Conservation (phyloP, 2,797 vertebrate species). For the Muscicapa striata region DNA sequence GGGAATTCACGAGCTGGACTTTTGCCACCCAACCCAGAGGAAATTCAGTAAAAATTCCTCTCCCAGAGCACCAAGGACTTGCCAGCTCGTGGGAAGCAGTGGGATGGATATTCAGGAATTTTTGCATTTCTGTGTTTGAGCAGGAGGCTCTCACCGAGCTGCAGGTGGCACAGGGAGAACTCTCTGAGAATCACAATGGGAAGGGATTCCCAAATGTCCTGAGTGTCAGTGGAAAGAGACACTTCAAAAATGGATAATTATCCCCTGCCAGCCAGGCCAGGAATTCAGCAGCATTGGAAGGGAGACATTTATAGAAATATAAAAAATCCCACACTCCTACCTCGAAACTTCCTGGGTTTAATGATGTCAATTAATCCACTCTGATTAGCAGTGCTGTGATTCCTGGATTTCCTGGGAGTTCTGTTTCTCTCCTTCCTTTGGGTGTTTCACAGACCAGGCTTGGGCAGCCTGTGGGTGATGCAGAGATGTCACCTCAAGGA, state of each 20-base stretch:
- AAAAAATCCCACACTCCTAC: not conserved
- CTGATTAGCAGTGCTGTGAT: not conserved
- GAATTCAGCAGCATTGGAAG: not conserved
- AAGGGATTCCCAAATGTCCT: not conserved
- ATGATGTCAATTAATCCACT: not conserved
- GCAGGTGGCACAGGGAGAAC: not conserved
- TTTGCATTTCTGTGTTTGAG: not conserved
- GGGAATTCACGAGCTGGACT: not conserved
- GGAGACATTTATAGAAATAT: not conserved
- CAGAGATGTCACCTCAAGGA: not conserved
- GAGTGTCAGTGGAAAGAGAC: not conserved
- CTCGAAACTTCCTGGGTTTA: not conserved
- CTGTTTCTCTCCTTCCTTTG: not conserved
- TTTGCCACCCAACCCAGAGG: not conserved
- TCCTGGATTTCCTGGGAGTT: not conserved
- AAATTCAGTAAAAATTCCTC: not conserved
- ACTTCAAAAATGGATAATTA: not conserved
- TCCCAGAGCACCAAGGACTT: not conserved
- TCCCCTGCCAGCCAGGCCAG: not conserved
- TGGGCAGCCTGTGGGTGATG: not conserved
- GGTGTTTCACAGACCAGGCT: not conserved
- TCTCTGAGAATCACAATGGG: not conserved
- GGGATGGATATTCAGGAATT: not conserved
- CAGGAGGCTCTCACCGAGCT: not conserved
- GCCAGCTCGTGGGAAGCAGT: accelerated